Conservation (phyloP, 1,140 invertebrate species). For the Microvelia longipes region DNA sequence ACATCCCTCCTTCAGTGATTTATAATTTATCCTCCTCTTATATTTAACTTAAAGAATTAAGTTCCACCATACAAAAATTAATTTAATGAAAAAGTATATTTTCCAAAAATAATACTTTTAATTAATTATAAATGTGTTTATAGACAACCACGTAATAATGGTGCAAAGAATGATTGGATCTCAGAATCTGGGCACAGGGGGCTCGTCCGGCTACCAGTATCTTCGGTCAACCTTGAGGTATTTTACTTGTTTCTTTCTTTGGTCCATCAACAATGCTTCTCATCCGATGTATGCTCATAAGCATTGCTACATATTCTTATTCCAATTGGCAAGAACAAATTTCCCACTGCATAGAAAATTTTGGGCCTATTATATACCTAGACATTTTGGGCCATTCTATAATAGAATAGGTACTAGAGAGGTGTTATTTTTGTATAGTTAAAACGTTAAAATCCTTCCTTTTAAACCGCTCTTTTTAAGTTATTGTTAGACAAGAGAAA, state of each 20-base stretch:
- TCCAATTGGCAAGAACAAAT: not conserved
- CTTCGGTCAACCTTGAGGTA: slow-evolving; percentile 91
- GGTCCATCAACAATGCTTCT: not conserved
- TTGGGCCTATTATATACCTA: too few relatives aligned
- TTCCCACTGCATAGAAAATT: not conserved
- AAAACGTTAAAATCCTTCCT: too few relatives aligned
- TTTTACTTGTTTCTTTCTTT: not conserved
- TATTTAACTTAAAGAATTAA: too few relatives aligned
- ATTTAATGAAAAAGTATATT: too few relatives aligned
- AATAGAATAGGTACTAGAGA: not conserved
- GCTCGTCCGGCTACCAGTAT: slow-evolving; percentile 96
- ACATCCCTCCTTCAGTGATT: too few relatives aligned
- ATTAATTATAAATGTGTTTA: slow-evolving; percentile 18
- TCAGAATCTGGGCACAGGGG: slow-evolving; percentile 89
- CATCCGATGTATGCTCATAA: not conserved
- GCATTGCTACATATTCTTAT: not conserved
- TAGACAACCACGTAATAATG: slow-evolving; percentile 96
- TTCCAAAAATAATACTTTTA: too few relatives aligned
- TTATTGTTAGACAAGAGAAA: too few relatives aligned
- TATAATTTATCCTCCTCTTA: too few relatives aligned
- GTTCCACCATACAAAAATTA: too few relatives aligned
- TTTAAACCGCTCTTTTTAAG: too few relatives aligned
- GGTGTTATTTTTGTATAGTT: too few relatives aligned
- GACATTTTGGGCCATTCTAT: not conserved
- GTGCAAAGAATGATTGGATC: slow-evolving; percentile 99